Conservation (phyloP, 2,888 invertebrate genomes). For the Sthenelais limicola region DNA sequence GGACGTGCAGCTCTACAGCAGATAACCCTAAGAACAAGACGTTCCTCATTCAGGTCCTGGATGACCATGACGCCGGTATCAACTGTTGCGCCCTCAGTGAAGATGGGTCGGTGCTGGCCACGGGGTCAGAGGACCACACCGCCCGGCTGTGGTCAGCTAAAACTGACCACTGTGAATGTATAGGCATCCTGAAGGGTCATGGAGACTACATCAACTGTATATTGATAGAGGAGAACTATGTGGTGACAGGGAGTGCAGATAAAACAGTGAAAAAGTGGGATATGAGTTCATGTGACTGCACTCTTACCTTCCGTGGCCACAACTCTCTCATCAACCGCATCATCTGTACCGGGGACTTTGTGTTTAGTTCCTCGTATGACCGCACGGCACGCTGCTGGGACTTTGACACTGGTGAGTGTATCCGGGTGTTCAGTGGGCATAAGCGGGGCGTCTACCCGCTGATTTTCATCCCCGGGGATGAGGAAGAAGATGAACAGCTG, state of each 20-base stretch:
- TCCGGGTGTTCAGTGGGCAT: constrained; percentile 73
- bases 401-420: constrained; percentile 72
- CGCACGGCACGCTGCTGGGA: constrained; percentile 73
- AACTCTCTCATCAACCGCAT: constrained; percentile 73
- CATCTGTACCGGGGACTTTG: constrained; percentile 73
- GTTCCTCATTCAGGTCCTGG: constrained; percentile 50
- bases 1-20: constrained; percentile 18
- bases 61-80: constrained; percentile 66
- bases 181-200: constrained; percentile 73
- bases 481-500: constrained; percentile 59
- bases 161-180: constrained; percentile 72
- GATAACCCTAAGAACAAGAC: constrained; percentile 45
- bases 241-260: constrained; percentile 74
- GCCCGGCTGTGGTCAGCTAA: constrained; percentile 74
- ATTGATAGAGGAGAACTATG: constrained; percentile 72
- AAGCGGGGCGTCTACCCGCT: constrained; percentile 74
- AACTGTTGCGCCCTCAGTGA: constrained; percentile 75
- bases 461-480: constrained; percentile 73
- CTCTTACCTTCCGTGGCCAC: constrained; percentile 73
- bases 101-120: constrained; percentile 74
- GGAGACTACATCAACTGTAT: constrained; percentile 74
- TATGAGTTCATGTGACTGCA: constrained; percentile 73
- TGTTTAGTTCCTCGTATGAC: constrained; percentile 71
- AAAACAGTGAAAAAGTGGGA: constrained; percentile 75
- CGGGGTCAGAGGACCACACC: constrained; percentile 74